Conservation (phyloP, 2,888 invertebrate species). For the Amiota minor region DNA sequence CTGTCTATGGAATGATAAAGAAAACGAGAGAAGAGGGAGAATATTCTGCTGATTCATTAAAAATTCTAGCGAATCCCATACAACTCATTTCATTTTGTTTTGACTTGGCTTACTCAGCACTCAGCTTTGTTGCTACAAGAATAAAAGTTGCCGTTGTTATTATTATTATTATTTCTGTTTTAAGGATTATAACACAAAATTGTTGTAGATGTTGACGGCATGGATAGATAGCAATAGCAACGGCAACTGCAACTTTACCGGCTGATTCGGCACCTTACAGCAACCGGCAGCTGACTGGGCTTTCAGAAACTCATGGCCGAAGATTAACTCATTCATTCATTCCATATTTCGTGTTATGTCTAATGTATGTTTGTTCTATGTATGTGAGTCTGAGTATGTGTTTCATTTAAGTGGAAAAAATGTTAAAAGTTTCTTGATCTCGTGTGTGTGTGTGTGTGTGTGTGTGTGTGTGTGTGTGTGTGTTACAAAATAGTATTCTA, state of each 20-base stretch:
- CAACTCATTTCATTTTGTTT: slow-evolving; percentile 8
- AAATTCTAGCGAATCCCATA: slow-evolving; percentile 55
- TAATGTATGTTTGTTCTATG: neutral
- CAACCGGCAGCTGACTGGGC: neutral
- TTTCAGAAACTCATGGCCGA: neutral
- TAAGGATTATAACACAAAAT: neutral
- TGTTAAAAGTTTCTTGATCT: too few relatives aligned
- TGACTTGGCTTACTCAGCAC: neutral
- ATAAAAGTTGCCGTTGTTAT: slow-evolving; percentile 7
- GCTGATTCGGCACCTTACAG: neutral
- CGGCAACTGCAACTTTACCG: neutral
- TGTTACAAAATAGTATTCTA: neutral
- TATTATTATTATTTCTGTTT: slow-evolving; percentile 13
- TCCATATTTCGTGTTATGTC: slow-evolving; percentile 3
- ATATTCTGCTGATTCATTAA: slow-evolving; percentile 56
- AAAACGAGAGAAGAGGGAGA: too few relatives aligned
- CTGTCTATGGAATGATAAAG: slow-evolving; percentile 35
- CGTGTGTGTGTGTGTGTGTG: neutral
- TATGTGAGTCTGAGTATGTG: neutral
- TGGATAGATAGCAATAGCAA: neutral
- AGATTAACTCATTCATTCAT: slow-evolving; percentile 28
- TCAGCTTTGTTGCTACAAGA: neutral
- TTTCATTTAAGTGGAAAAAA: too few relatives aligned
- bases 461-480: neutral
- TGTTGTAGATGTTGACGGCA: neutral